Conservation (phyloP, 2,797 vertebrate species). For the Distichodus sexfasciatus region DNA sequence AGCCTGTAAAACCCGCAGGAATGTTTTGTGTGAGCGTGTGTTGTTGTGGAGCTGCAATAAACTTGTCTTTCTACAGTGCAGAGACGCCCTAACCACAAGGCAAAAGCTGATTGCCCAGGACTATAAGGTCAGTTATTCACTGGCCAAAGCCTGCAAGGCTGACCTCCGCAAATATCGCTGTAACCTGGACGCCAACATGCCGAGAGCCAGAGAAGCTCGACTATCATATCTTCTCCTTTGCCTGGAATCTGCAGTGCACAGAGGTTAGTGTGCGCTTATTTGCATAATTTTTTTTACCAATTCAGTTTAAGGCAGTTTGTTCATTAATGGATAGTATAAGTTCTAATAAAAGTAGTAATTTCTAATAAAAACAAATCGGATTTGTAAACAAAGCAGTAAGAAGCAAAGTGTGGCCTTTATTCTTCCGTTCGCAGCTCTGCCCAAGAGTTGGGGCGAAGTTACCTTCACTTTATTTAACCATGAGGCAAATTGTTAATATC, state of each 20-base stretch:
- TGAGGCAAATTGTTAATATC: no score
- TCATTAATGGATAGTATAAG: no score
- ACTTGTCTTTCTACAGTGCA: constrained; percentile 71
- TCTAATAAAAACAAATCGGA: no score
- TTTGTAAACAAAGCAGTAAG: no score
- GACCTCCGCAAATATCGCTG: constrained; percentile 86
- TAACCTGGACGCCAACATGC: constrained; percentile 83
- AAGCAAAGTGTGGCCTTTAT: no score
- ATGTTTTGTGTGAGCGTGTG: constrained; percentile 25
- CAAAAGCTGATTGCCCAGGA: constrained; percentile 88
- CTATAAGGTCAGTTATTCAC: constrained; percentile 87
- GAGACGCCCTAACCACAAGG: constrained; percentile 82
- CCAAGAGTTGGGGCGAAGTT: no score
- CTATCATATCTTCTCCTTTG: constrained; percentile 86
- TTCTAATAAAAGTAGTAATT: no score
- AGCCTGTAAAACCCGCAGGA: constrained; percentile 35
- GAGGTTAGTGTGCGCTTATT: constrained; percentile 47
- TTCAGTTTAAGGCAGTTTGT: no score
- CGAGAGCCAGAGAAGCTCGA: constrained; percentile 81
- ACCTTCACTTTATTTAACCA: no score
- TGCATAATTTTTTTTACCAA: not conserved
- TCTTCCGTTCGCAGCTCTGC: no score
- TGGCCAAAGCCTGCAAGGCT: constrained; percentile 86
- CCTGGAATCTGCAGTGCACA: constrained; percentile 85
- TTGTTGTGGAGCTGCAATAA: constrained; percentile 33